Percentiles rank a stretch among this genome's conserved stretches.
Conservation (phyloP, 2,113 vertebrate genomes). For the Muscicapa adusta region DNA sequence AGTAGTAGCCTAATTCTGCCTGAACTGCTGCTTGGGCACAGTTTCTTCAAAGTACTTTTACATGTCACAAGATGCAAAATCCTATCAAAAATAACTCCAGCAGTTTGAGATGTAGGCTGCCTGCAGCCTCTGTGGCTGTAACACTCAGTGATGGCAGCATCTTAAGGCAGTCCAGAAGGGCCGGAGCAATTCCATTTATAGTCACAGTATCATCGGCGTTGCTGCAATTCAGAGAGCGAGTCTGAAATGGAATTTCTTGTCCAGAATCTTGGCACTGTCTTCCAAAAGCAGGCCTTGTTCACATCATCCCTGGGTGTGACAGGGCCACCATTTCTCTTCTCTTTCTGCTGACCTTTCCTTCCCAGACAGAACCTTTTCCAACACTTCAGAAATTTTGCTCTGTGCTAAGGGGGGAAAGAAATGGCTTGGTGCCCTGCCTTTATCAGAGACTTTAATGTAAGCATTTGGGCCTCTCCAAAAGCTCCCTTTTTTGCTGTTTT, state of each 20-base stretch:
- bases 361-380: constrained; percentile 4
- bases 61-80: background rate
- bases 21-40: background rate
- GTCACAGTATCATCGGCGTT: background rate
- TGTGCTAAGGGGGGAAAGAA: background rate
- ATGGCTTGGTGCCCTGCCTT: background rate
- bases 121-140: background rate
- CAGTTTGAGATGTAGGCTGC: background rate
- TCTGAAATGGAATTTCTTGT: background rate
- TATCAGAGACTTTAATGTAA: background rate
- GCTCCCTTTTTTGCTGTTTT: background rate
- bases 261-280: background rate
- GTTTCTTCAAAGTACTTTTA: background rate
- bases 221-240: background rate
- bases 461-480: background rate
- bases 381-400: background rate
- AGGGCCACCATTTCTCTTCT: background rate
- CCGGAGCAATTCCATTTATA: constrained; percentile 60
- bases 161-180: background rate
- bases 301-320: background rate
- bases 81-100: background rate
- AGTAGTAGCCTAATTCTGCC: background rate
- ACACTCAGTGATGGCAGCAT: background rate
- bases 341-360: background rate
- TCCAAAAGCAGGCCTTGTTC: background rate